These are phyloP conservation scores for Tortrix viridana DNA, from an alignment of 2,888 invertebrate species.

Conservation along the genomic window DNA sequence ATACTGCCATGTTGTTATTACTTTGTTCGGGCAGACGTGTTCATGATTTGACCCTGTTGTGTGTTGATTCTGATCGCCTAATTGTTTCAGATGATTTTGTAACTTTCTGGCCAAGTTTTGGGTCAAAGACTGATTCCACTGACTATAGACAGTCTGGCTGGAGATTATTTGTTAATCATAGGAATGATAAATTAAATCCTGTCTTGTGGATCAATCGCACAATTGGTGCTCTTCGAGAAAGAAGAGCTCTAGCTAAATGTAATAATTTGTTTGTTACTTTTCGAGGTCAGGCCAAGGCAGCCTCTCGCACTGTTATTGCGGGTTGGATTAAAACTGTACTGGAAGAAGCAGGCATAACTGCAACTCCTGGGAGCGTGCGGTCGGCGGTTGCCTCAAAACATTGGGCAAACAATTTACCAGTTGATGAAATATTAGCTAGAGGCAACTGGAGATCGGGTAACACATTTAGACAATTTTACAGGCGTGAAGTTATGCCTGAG, in stretches of 20 bases:
- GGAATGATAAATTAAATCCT: conserved; percentile 32
- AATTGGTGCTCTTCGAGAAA: background rate
- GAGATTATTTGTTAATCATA: conserved; percentile 26
- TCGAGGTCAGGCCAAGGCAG: conserved; percentile 29
- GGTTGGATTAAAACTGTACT: conserved; percentile 41
- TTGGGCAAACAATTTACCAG: conserved; percentile 38
- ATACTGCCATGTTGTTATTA: conserved; percentile 35
- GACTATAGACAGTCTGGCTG: conserved; percentile 41
- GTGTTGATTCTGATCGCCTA: conserved; percentile 31
- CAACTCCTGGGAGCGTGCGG: conserved; percentile 38
- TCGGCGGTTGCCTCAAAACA: conserved; percentile 42
- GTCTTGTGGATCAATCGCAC: conserved; percentile 33
- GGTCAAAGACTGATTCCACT: conserved; percentile 41
- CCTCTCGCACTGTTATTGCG: conserved; percentile 38
- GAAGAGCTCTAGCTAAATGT: conserved; percentile 4
- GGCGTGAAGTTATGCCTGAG: conserved; percentile 18
- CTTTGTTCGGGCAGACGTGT: conserved; percentile 39
- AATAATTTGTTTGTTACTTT: conserved; percentile 31
- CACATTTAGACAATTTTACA: conserved; percentile 40
- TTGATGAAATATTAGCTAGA: conserved; percentile 39
- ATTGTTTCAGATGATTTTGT: conserved; percentile 16
- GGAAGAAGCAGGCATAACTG: conserved; percentile 38
- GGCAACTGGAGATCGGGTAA: conserved; percentile 40
- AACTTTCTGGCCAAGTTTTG: conserved; percentile 38
- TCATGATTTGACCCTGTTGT: conserved; percentile 39